Evolutionary conservation across 2,797 vertebrate species (phyloP), one percentile per base, ranked within the genome.

Genomic region (Enteromius thamalakanensis): DNA sequence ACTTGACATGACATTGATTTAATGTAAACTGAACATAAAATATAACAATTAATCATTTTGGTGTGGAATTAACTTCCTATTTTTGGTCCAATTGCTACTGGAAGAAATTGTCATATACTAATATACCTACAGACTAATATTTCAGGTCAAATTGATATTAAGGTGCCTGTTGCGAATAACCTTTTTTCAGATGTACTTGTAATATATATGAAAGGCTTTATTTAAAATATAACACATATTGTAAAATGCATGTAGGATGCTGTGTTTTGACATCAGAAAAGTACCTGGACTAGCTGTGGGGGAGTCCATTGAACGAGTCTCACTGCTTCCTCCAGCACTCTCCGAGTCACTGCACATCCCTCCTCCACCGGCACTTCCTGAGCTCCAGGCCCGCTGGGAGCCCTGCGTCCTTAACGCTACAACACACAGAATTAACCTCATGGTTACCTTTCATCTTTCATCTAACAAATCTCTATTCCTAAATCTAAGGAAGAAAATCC

Each of bases 301-400:
- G 1, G 98, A 99, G 92, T 99, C 98, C 95, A 99, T 95, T 82
- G 97, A 99, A 2, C 97, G 95, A 9, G 98, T 97, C 89, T 99
- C 98, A 0, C 98, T 99, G 95, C 98, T 99, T 76, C 97, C 98
- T 77, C 98, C 98, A 0, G 96, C 97, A 37, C 98, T 99, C 90
- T 99, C 98, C 0, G 98, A 98, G 89, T 99, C 98, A 72, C 98
- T 99, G 91, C 97, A 97, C 96, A 98, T 97, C 75, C 97, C 84
- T 95, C 92, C 87, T 95, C 95, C 90, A 93, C 95, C 47, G 94
- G 92, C 90, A 95, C 95, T 89, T 94, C 95, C 15, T 94, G 94
- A 86, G 95, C 67, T 86, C 81, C 77, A 80, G 51, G 60, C 55
- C 37, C 42, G 55, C 40, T 68, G 81, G n/a, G 76, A 79, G 53